Conservation (phyloP, 2,797 vertebrate species). For the Acanthiza pusilla region DNA sequence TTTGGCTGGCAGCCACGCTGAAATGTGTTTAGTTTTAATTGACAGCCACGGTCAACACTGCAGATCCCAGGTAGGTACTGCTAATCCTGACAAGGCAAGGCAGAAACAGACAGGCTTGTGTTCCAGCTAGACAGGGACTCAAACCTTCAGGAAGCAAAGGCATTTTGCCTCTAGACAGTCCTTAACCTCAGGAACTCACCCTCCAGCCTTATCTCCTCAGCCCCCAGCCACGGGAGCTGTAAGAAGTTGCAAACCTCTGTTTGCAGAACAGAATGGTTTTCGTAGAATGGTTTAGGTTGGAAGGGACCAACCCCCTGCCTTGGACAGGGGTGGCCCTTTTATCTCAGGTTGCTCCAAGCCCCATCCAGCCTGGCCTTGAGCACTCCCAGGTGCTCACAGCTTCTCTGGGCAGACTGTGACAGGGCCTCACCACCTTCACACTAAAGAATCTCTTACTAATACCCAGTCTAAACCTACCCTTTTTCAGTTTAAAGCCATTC, state of each 20-base stretch:
- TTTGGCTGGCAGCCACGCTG: conserved; percentile 71
- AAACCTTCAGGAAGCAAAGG: not conserved
- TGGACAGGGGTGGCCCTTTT: not conserved
- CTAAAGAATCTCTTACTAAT: not conserved
- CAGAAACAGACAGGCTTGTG: conserved; percentile 6
- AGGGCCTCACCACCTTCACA: not conserved
- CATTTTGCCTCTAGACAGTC: not conserved
- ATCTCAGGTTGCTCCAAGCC: not conserved
- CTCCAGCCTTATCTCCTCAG: not conserved
- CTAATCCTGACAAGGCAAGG: conserved; percentile 38
- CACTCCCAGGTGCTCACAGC: not conserved
- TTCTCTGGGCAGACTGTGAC: not conserved
- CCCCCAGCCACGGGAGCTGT: not conserved
- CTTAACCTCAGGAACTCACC: not conserved
- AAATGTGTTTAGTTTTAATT: conserved; percentile 77
- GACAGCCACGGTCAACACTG: conserved; percentile 74
- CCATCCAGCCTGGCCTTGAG: too few species aligned
- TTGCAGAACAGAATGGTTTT: too few species aligned
- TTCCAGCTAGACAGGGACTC: not conserved
- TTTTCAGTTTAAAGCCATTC: not conserved
- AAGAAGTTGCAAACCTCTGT: not conserved
- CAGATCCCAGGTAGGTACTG: conserved; percentile 69
- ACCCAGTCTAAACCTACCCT: not conserved
- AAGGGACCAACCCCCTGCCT: not conserved
- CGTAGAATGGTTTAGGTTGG: not conserved